A percentile compares a stretch with the other conserved stretches of the same genome.
Conservation (phyloP, 1,140 invertebrate genomes). For the Akabosia matsudoensis region DNA sequence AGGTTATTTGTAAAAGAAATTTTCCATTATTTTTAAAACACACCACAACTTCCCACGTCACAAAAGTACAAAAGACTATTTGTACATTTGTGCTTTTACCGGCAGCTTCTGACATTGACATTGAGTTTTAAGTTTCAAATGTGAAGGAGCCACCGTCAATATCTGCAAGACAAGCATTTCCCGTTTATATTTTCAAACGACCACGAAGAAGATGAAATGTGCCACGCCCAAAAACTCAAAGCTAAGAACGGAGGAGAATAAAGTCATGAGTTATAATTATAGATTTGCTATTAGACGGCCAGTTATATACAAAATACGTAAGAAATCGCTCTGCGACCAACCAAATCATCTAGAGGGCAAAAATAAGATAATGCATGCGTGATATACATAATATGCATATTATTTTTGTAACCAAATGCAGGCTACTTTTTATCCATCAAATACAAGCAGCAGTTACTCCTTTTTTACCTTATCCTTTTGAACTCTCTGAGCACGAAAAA, state of each 20-base stretch:
- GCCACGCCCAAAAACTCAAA: background rate
- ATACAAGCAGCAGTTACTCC: background rate
- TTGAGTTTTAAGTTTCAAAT: background rate
- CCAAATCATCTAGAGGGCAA: background rate
- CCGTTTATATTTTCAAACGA: background rate
- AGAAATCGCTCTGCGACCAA: too few species aligned
- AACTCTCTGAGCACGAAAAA: background rate
- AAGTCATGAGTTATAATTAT: background rate
- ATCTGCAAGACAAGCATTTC: too few species aligned
- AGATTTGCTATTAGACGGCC: too few species aligned
- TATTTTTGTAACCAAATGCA: background rate
- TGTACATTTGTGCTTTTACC: background rate
- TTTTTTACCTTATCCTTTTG: background rate
- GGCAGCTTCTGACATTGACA: background rate
- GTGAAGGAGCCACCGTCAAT: too few species aligned
- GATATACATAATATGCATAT: background rate
- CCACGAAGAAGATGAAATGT: constrained; percentile 6
- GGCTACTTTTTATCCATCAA: background rate
- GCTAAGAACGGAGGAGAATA: background rate
- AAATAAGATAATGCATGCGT: background rate
- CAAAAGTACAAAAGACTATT: too few species aligned
- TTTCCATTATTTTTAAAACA: too few species aligned
- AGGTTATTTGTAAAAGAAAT: too few species aligned
- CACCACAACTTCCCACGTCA: too few species aligned
- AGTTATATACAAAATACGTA: too few species aligned